These are phyloP conservation scores for Malacoctenus gilli DNA, from an alignment of 2,797 vertebrate genomes.

Conservation along the genomic window DNA sequence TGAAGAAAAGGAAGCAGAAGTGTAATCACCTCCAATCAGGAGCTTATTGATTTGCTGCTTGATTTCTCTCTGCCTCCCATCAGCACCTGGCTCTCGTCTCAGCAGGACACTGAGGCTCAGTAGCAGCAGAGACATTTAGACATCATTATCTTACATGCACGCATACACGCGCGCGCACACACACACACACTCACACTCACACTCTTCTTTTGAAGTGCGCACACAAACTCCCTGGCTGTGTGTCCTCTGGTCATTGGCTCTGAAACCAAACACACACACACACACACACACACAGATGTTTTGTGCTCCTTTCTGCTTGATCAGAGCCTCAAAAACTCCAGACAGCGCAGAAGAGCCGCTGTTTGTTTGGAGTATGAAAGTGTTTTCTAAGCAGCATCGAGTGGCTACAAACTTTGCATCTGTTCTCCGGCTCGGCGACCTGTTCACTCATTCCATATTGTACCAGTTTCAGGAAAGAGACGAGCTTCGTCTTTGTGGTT, in stretches of 20 bases:
- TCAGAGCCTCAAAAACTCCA: slow-evolving; percentile 8
- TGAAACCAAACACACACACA: slow-evolving; percentile 42
- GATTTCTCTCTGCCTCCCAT: slow-evolving; percentile 53
- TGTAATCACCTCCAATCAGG: slow-evolving; percentile 76
- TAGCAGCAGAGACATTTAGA: slow-evolving; percentile 73
- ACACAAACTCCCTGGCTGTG: slow-evolving; percentile 15
- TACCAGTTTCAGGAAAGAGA: too few species aligned
- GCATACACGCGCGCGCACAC: slow-evolving; percentile 11
- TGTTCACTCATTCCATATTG: too few species aligned
- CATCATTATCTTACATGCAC: slow-evolving; percentile 74
- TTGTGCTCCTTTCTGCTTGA: slow-evolving; percentile 31
- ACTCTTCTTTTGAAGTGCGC: slow-evolving; percentile 27
- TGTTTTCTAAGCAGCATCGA: too few species aligned
- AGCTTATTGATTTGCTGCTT: slow-evolving; percentile 73
- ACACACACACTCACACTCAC: background rate
- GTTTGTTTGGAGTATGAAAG: too few species aligned
- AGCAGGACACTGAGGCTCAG: slow-evolving; percentile 76
- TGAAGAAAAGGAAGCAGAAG: slow-evolving; percentile 59
- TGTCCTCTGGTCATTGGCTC: slow-evolving; percentile 34
- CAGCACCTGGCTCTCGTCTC: slow-evolving; percentile 84
- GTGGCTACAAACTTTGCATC: too few species aligned
- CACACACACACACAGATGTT: slow-evolving; percentile 49
- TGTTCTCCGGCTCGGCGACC: too few species aligned
- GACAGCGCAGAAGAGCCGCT: too few species aligned
- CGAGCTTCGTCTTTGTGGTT: too few species aligned